phyloP scores from a whole-genome alignment of 2,797 vertebrate genomes.

The Acrossocheilus wenchowensis region DNA sequence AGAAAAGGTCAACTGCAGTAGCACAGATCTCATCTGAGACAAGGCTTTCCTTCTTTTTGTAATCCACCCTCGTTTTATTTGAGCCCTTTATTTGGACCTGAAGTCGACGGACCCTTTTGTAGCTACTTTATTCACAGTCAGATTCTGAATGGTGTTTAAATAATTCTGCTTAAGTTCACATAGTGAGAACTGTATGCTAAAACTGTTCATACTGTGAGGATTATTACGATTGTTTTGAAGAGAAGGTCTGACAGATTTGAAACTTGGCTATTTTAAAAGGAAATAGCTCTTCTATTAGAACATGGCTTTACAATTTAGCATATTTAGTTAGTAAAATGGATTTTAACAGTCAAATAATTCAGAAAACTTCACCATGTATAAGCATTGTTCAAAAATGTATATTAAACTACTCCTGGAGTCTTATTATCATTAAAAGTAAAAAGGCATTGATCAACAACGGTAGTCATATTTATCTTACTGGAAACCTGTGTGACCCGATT shows the following conservation, averaged over 20 bases:
- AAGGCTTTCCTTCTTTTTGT: too few relatives aligned
- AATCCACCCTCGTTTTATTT: not conserved
- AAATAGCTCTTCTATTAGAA: not conserved
- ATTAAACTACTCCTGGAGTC: not conserved
- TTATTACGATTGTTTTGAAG: not conserved
- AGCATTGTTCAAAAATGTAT: not conserved
- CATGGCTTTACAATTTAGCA: not conserved
- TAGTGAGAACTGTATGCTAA: not conserved
- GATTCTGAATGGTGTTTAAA: not conserved
- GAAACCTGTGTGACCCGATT: conserved; percentile 5
- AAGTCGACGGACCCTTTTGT: not conserved
- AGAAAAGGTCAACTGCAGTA: conserved; percentile 9
- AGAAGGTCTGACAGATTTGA: not conserved
- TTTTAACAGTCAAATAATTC: not conserved
- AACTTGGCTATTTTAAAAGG: not conserved
- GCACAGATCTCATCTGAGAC: not conserved
- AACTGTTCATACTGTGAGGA: not conserved
- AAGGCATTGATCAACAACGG: not conserved
- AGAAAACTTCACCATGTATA: not conserved
- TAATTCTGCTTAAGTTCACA: not conserved
- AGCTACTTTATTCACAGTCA: not conserved
- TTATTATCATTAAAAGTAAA: not conserved
- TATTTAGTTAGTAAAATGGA: not conserved
- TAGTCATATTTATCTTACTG: not conserved
- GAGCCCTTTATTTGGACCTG: not conserved